Percentiles rank a stretch among this genome's conserved stretches.
Evolutionary conservation across 2,113 vertebrate genomes (phyloP).

Genomic region (Arvicanthis niloticus): DNA sequence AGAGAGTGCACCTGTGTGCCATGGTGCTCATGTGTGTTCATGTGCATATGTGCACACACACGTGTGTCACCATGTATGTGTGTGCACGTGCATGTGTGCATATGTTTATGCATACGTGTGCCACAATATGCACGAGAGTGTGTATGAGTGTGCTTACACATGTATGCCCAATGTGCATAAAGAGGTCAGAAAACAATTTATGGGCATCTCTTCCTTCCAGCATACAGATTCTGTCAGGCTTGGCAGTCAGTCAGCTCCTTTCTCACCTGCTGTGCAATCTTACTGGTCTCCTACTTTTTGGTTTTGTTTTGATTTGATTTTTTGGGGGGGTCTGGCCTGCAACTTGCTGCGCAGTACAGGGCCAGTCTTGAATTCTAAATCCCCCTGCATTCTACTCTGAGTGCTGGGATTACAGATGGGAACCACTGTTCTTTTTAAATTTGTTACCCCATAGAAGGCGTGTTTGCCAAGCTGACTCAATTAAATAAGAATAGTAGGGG

Average conservation of each 20-base stretch:
- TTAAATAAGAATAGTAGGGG: neutral
- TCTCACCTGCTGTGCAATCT: neutral
- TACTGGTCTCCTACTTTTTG: neutral
- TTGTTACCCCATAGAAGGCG: neutral
- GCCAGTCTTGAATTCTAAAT: neutral
- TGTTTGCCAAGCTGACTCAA: conserved; percentile 18
- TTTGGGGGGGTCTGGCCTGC: neutral
- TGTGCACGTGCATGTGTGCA: neutral
- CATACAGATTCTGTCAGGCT: neutral
- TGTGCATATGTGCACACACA: too few species aligned
- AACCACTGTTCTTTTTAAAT: neutral
- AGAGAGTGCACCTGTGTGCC: too few species aligned
- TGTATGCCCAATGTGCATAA: neutral
- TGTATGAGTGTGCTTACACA: too few species aligned
- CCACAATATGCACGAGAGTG: neutral
- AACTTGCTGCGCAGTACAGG: neutral
- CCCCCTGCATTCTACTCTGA: neutral
- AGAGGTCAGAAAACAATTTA: neutral
- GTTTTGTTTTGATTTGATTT: neutral
- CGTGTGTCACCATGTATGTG: neutral
- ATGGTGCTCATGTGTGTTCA: neutral
- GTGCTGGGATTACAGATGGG: neutral
- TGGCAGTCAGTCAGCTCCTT: neutral
- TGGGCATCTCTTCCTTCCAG: neutral
- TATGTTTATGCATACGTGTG: neutral